Conservation (phyloP, 2,797 vertebrate species). For the Mormyrops boulengeri region DNA sequence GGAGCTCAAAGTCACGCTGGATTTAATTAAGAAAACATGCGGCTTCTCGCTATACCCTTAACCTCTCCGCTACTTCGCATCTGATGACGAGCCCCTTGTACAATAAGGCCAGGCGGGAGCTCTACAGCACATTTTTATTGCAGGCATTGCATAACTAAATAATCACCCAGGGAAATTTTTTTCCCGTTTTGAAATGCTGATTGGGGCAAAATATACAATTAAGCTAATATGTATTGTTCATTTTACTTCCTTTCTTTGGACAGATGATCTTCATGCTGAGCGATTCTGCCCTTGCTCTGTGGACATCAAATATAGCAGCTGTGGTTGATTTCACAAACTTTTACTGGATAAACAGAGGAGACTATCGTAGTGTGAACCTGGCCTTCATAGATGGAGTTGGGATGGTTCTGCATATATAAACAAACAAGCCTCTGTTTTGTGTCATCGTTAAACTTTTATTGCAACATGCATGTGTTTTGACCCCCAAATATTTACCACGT, state of each 20-base stretch:
- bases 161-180: conserved; percentile 39
- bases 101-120: conserved; percentile 27
- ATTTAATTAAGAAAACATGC: conserved; percentile 55
- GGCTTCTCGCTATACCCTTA: conserved; percentile 19
- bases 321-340: background rate
- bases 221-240: conserved; percentile 5
- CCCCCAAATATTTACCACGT: conserved; percentile 13
- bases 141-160: conserved; percentile 49
- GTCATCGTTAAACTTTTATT: background rate
- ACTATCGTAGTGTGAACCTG: background rate
- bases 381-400: background rate
- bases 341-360: background rate
- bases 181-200: conserved; percentile 18
- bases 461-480: background rate
- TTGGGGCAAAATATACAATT: conserved; percentile 19
- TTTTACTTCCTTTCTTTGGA: background rate
- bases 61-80: conserved; percentile 23
- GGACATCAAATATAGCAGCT: background rate
- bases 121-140: conserved; percentile 35
- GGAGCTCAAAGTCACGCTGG: conserved; percentile 60
- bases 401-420: background rate
- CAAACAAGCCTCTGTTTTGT: background rate
- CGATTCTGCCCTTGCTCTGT: background rate
- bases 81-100: conserved; percentile 25
- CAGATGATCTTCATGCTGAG: background rate